A percentile compares a stretch with the other conserved stretches of the same genome.
These are phyloP conservation scores for Nycticryphes semicollaris DNA, from an alignment of 2,113 vertebrate genomes.

Conservation along the genomic window DNA sequence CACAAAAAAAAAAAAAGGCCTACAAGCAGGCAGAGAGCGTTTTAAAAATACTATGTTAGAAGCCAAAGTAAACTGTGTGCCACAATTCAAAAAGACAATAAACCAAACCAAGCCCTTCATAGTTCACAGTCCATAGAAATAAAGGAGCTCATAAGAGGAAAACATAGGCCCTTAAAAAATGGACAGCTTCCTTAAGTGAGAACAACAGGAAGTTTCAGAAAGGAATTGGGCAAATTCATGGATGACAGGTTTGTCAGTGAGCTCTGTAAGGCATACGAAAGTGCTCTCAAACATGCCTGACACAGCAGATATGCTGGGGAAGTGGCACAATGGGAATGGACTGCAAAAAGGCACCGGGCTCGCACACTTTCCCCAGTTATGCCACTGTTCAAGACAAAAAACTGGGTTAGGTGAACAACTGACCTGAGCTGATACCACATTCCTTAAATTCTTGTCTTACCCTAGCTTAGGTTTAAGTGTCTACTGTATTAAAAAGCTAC, in stretches of 20 bases:
- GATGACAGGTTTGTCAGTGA: background rate
- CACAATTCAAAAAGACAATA: background rate
- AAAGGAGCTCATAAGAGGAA: background rate
- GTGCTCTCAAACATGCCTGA: background rate
- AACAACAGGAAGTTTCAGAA: background rate
- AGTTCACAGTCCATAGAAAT: background rate
- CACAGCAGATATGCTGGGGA: background rate
- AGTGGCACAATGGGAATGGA: background rate
- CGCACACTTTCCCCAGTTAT: background rate
- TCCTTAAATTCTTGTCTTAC: background rate
- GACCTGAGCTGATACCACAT: background rate
- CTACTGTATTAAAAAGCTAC: background rate
- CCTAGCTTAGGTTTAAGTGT: background rate
- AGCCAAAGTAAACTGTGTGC: background rate
- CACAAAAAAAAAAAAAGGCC: background rate
- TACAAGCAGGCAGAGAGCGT: background rate
- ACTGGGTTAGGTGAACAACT: background rate
- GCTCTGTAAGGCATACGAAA: background rate
- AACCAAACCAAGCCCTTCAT: background rate
- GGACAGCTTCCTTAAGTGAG: background rate
- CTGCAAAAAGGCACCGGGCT: background rate
- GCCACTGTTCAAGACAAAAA: background rate
- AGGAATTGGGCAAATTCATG: background rate
- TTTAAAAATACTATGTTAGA: background rate
- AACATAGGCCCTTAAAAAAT: background rate